These are phyloP conservation scores for Lates calcarifer DNA, from an alignment of 2,113 vertebrate genomes.

Conservation along the genomic window DNA sequence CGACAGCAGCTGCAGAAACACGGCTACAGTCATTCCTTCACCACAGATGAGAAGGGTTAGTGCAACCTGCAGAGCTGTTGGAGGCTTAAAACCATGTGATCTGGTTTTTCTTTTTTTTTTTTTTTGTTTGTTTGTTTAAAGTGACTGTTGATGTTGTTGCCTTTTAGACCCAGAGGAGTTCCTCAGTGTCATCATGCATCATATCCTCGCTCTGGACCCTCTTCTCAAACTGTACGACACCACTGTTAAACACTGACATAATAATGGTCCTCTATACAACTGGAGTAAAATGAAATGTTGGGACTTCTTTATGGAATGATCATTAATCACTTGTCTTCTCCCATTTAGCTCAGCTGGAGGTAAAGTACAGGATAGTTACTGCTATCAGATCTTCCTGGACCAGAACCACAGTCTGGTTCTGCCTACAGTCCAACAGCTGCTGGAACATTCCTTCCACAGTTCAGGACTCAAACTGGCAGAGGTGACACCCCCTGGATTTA, in stretches of 20 bases:
- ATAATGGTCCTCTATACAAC: background rate
- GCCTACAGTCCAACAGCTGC: slow-evolving; percentile 90
- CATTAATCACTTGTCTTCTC: background rate
- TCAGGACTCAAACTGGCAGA: slow-evolving; percentile 88
- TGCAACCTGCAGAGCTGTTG: background rate
- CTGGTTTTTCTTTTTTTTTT: no score
- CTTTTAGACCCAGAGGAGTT: slow-evolving; percentile 93
- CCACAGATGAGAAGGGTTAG: slow-evolving; percentile 91
- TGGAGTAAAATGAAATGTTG: background rate
- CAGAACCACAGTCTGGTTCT: slow-evolving; percentile 89
- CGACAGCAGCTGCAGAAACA: slow-evolving; percentile 88
- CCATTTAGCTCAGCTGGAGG: slow-evolving; percentile 75
- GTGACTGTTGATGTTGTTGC: slow-evolving; percentile 7
- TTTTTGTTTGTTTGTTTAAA: background rate
- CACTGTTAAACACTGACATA: background rate
- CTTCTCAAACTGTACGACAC: slow-evolving; percentile 87
- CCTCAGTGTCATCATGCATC: slow-evolving; percentile 90
- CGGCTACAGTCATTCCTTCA: slow-evolving; percentile 88
- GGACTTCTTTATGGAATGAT: background rate
- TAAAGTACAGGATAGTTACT: slow-evolving; percentile 89
- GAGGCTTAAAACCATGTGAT: background rate
- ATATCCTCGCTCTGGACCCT: slow-evolving; percentile 89
- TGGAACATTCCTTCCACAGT: slow-evolving; percentile 90
- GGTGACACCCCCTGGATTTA: slow-evolving; percentile 71
- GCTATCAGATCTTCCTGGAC: slow-evolving; percentile 94